Base-by-base conservation (phyloP, 2,113 vertebrate species). In the Psittacus erithacus region DNA sequence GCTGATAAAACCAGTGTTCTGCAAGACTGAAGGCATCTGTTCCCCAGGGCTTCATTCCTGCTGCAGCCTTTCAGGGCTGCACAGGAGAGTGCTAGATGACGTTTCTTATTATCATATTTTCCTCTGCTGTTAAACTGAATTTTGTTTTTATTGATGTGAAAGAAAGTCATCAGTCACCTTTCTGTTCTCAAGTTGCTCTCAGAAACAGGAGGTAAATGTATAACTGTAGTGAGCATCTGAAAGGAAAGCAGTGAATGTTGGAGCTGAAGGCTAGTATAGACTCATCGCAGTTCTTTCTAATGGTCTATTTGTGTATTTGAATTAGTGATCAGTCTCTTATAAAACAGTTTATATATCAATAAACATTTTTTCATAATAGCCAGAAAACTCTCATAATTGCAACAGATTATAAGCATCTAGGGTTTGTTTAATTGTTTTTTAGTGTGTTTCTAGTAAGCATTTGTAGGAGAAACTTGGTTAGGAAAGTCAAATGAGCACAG, bases 401-500 rank as follows among this genome's bases (percentile, higher is more conserved):
- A 41, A 25, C 29, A 87, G 57, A 67, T 78, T 16, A 50, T 57
- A 31, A 82, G 13, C 6, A 38, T 44, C 14, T 57, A 38, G 4
- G 7, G 8, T 55, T 70, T 78, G 43, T 78, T 96, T 76, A 76
- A 50, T 84, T 79, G 7, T 4, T 74, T 87, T 84, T 80, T 29
- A 41, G 52, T 46, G 3, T 33, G 69, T 35, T 76, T 82, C 59
- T 74, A 29, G 38, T 57, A 33, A 60, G 5, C 12, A 24, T 62
- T 82, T 17, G 24, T 41, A 65, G 77, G 39, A 84, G 55, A 68
- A 90, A 27, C 29, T 60, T 63, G 2, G 8, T 94, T 85, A 70
- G 88, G 52, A 80, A 95, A 88, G 82, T 96, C 71, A 93, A 88
- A 82, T 29, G 15, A 85, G 31, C 29, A 24, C 43, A 81, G 79